Conservation (phyloP, 1,140 invertebrate species). For the Condylostylus longicornis region DNA sequence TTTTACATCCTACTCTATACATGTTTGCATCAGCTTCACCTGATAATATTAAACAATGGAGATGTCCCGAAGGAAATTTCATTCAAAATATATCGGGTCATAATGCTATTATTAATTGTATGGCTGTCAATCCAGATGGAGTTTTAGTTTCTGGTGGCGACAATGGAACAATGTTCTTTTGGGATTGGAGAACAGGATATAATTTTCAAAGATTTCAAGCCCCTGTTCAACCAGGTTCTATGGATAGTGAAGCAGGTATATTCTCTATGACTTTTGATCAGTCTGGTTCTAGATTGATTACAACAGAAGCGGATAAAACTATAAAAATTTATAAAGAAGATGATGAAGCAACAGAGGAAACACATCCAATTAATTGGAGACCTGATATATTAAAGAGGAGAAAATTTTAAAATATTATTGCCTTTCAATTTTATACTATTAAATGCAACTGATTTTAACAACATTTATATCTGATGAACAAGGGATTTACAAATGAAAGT, state of each 20-base stretch:
- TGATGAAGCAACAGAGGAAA: slow-evolving; percentile 87
- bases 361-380: slow-evolving; percentile 92
- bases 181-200: slow-evolving; percentile 98
- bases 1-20: slow-evolving; percentile 82
- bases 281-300: slow-evolving; percentile 83
- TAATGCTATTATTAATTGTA: slow-evolving; percentile 93
- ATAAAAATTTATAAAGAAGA: slow-evolving; percentile 99
- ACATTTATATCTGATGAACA: too few species aligned
- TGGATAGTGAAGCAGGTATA: slow-evolving; percentile 96
- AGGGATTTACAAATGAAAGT: too few species aligned
- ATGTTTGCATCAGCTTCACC: slow-evolving; percentile 96
- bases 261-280: slow-evolving; percentile 92
- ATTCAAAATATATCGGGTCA: slow-evolving; percentile 96
- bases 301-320: slow-evolving; percentile 97
- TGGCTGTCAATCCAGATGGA: slow-evolving; percentile 86
- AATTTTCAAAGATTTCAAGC: slow-evolving; percentile 90
- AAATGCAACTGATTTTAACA: too few species aligned
- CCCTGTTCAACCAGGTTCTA: slow-evolving; percentile 94
- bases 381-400: slow-evolving; percentile 85
- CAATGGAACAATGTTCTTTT: slow-evolving; percentile 95
- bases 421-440: neutral
- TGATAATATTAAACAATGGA: slow-evolving; percentile 99
- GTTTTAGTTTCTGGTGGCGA: slow-evolving; percentile 96
- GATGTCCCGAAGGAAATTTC: slow-evolving; percentile 95
- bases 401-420: slow-evolving; percentile 53